Evolutionary conservation across 1,140 invertebrate genomes (phyloP).

Genomic region (Arctopsyche grandis): DNA sequence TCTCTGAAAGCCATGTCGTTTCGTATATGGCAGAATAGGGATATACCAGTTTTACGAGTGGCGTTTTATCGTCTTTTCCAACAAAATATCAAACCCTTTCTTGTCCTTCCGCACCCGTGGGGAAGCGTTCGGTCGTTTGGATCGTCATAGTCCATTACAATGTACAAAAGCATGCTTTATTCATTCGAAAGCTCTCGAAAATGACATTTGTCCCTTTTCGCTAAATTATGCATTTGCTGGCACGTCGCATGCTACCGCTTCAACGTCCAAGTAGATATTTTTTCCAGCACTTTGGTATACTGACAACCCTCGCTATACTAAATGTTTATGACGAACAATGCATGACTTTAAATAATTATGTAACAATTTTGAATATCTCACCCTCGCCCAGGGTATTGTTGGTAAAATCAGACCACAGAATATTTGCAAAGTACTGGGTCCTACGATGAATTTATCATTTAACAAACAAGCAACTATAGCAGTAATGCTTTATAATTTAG

Average conservation of each 20-base stretch:
- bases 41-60: background rate
- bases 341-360: too few relatives aligned
- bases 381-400: too few relatives aligned
- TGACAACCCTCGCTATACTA: conserved; percentile 5
- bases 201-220: conserved; percentile 20
- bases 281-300: background rate
- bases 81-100: background rate
- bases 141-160: too few relatives aligned
- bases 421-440: too few relatives aligned
- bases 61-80: background rate
- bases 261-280: background rate
- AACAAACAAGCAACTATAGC: too few relatives aligned
- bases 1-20: background rate
- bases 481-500: too few relatives aligned
- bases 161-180: background rate
- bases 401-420: too few relatives aligned
- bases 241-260: background rate
- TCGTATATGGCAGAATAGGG: background rate
- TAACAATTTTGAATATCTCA: too few relatives aligned
- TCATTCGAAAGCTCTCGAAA: background rate
- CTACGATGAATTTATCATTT: too few relatives aligned
- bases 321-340: too few relatives aligned
- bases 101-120: background rate
- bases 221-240: conserved; percentile 1
- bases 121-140: too few relatives aligned